phyloP scores from a whole-genome alignment of 2,797 vertebrate genomes.

The Rhinichthys osculus region DNA sequence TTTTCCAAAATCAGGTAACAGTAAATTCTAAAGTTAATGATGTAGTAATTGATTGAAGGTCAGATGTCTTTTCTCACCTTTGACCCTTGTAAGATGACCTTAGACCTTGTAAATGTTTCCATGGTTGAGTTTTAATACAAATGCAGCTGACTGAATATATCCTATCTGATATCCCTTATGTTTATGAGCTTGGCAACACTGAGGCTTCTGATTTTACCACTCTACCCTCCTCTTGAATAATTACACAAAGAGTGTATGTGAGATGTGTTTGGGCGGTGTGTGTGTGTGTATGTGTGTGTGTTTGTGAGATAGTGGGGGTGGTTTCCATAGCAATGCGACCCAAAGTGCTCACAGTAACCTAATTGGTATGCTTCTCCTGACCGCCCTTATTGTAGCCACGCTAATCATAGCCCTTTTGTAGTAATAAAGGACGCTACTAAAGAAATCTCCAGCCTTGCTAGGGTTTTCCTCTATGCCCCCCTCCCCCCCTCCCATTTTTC shows the following conservation, averaged over 20 bases:
- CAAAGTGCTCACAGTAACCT: constrained; percentile 79
- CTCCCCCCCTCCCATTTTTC: constrained; percentile 69
- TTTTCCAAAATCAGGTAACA: neutral
- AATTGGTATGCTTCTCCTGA: constrained; percentile 99
- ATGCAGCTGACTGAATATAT: constrained; percentile 22
- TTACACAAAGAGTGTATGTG: constrained; percentile 55
- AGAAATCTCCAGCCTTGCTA: constrained; percentile 89
- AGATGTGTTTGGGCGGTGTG: constrained; percentile 56
- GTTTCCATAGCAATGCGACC: constrained; percentile 97
- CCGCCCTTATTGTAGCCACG: constrained; percentile 97
- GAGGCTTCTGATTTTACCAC: constrained; percentile 63
- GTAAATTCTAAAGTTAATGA: neutral
- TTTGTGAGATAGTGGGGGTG: constrained; percentile 67
- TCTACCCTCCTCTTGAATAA: constrained; percentile 60
- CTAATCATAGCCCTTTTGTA: constrained; percentile 97
- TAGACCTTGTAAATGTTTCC: constrained; percentile 6
- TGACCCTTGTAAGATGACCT: constrained; percentile 18
- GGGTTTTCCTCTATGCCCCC: constrained; percentile 70
- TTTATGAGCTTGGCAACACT: constrained; percentile 84
- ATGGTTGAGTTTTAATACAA: neutral
- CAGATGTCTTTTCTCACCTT: neutral
- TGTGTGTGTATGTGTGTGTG: constrained; percentile 37
- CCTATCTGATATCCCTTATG: constrained; percentile 43
- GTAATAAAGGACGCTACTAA: constrained; percentile 91
- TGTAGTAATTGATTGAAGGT: neutral